Base-by-base conservation (phyloP, 1,140 invertebrate species). In the Lucilia cuprina region DNA sequence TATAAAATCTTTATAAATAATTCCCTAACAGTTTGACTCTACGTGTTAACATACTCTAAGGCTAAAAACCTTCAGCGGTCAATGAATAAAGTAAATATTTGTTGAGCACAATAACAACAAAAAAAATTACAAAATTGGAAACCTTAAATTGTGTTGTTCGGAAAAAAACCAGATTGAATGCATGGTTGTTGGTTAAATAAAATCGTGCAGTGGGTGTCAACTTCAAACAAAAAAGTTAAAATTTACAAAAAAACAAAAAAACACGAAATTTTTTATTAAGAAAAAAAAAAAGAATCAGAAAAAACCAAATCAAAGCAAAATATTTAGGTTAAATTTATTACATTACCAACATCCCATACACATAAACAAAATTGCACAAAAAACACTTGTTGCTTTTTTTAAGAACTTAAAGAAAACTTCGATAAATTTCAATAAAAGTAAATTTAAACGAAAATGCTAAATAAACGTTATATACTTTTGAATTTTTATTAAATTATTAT, bases 151-250 rank as follows among this genome's bases (percentile, higher is more conserved):
- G 21, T 21, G 19, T 21, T 70, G n/a, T 70, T 70, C n/a, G 25
- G 25, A 30, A 30, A 21, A 21, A 70, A 60, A 7, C 14, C 14
- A n/a, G 0, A 30, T 19, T 65, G 8, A 25, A 70, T 70, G 65
- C 65, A 70, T 70, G 65, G 21, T 70, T 70, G 21, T 70, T 70
- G 65, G 65, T 19, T 70, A 70, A 70, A 70, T 70, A 70, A 70
- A 70, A 70, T 70, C 65, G 65, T 70, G 65, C 65, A 19, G 65
- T 70, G 65, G 65, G 65, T 70, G 65, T 70, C 65, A 70, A 70
- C 65, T 70, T 70, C 65, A 70, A 70, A 70, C n/a, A 21, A 2
- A 70, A 70, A 70, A 70, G 19, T 5, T 21, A 70, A 70, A 65
- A 2, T 19, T 8, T 19, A 65, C 19, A 65, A 70, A 70, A 19